Base-by-base conservation (phyloP, 2,797 vertebrate genomes). In the Pachyuromys duprasi region DNA sequence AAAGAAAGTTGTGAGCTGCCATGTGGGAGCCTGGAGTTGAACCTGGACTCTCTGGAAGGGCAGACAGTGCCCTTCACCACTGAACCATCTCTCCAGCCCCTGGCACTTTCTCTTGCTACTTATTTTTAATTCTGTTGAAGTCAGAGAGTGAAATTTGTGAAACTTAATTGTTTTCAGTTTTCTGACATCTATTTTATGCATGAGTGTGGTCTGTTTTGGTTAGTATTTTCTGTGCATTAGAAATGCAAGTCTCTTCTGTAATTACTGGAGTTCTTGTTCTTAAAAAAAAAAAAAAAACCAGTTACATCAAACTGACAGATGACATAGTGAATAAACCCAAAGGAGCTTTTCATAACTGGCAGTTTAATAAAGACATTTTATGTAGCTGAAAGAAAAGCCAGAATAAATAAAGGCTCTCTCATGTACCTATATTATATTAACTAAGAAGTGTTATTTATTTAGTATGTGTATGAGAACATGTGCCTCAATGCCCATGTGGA, bases 281-380 rank as follows among this genome's bases (percentile, higher is more conserved):
- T n/a, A n/a, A n/a, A n/a, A n/a, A n/a, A n/a, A n/a, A n/a, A n/a
- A 65, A 15, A 83, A 33, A 65, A 12, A 65, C 15, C 26, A 65
- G 81, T 63, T 13, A 83, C 39, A 83, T 7, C 62, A 83, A 45
- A 31, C 39, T 65, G 39, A 42, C 28, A 45, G 62, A 33, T 20
- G 22, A 87, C 17, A 70, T 0, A 89, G 31, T 76, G 83, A 94
- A 92, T 67, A 92, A 72, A 88, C 45, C 79, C 70, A 76, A 90
- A 82, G 28, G 62, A 74, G 79, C n/a, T 93, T 79, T 93, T 92
- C 17, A 42, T 22, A 96, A 94, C 26, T 55, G 3, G 8, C 5
- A 65, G 70, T 96, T 96, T 88, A 53, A 88, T 69, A 80, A 0
- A 90, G 63, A 90, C 17, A 36, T 67, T 8, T 3, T 63, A 91